Base-by-base conservation (phyloP, 1,140 invertebrate genomes). In the Temnothorax curvispinosus region DNA sequence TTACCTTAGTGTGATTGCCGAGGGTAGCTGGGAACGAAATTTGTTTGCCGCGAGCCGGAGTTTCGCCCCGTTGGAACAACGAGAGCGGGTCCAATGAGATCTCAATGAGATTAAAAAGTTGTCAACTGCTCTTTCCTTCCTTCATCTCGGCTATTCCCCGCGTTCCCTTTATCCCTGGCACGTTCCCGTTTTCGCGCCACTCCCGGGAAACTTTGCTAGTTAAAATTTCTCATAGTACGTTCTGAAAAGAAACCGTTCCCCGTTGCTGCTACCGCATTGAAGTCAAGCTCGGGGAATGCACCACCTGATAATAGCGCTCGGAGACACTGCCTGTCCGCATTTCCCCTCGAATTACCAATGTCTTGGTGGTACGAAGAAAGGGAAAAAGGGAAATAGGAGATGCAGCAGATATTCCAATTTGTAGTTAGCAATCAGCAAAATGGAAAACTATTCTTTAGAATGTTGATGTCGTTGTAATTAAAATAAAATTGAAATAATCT, bases 91-190 rank as follows among this genome's bases (percentile, higher is more conserved):
- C 89, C 91, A 92, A 92, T 88, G 91, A 90, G 90, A 90, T 92
- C 84, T 85, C 90, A 81, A 88, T 88, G 90, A 91, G 90, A 92
- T 92, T 92, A 92, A 92, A 91, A 92, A 92, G 91, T 92, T 92
- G 91, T 92, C 91, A 90, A 88, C 91, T 91, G 87, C 90, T 91
- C 86, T 76, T 82, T 81, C 89, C 78, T 71, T 81, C 50, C 38
- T 75, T 84, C 54, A 50, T 84, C 80, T 44, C 69, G 80, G 72
- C 69, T 60, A 84, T 75, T 75, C 13, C 69, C 64, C 85, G 67
- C 77, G 67, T 75, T 60, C 86, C 58, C 52, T 78, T 62, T 52
- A 60, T 69, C 65, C 58, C 32, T 11, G 44, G 44, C 67, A 52
- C 78, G 71, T 82, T 87, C 64, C 58, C 69, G 72, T 67, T 84